Conservation (phyloP, 2,113 vertebrate genomes). For the Chrysochloris asiatica region DNA sequence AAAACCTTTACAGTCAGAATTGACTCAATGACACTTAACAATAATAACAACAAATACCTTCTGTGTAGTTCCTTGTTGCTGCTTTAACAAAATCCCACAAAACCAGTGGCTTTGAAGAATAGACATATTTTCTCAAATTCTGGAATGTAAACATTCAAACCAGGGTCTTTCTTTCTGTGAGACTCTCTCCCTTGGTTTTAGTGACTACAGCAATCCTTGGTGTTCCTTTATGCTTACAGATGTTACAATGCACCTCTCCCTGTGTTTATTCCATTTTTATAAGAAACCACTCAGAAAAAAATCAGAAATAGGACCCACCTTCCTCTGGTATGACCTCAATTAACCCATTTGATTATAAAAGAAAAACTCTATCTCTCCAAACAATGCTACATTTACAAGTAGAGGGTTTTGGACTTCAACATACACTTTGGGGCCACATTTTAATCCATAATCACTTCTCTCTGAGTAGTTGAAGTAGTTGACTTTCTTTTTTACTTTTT, state of each 20-base stretch:
- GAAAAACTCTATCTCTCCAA: background rate
- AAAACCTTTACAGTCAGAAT: no score
- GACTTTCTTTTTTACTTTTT: no score
- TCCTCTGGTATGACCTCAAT: background rate
- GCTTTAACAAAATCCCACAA: background rate
- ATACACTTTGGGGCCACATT: background rate
- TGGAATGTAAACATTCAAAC: background rate
- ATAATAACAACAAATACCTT: no score
- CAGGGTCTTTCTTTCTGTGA: background rate
- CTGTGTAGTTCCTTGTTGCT: background rate
- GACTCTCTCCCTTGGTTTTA: background rate
- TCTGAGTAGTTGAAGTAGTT: background rate
- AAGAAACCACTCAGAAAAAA: background rate
- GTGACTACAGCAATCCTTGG: background rate
- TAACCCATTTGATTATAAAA: background rate
- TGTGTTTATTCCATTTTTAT: background rate
- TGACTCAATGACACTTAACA: no score
- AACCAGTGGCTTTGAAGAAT: background rate
- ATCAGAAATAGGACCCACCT: background rate
- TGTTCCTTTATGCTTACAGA: background rate
- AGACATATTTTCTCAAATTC: background rate
- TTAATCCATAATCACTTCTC: background rate
- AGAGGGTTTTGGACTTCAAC: background rate
- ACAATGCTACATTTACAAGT: background rate
- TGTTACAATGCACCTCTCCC: background rate